Conservation (phyloP, 2,797 vertebrate species). For the Coreius guichenoti region DNA sequence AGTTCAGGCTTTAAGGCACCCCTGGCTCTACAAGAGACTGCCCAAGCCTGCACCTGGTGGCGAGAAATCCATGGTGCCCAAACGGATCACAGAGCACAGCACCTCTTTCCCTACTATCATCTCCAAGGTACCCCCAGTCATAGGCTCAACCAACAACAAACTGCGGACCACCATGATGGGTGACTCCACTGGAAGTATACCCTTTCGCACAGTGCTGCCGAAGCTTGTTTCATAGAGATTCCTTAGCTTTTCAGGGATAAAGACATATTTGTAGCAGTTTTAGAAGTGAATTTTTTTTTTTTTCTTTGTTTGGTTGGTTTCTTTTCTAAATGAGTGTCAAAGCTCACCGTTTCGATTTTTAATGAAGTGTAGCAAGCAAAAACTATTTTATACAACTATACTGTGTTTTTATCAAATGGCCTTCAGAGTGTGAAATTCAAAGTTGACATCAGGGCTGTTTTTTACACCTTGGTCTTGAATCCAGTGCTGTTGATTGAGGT, state of each 20-base stretch:
- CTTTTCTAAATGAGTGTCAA: constrained; percentile 73
- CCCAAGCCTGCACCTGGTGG: constrained; percentile 81
- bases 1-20: constrained; percentile 89
- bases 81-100: constrained; percentile 83
- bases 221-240: constrained; percentile 91
- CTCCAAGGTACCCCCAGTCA: constrained; percentile 85
- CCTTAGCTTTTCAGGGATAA: constrained; percentile 73
- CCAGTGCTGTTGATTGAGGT: constrained; percentile 64
- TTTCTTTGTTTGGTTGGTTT: constrained; percentile 71
- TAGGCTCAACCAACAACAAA: constrained; percentile 86
- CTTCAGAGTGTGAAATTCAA: constrained; percentile 67
- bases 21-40: constrained; percentile 90
- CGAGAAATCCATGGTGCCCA: constrained; percentile 82
- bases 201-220: constrained; percentile 92
- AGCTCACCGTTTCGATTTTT: constrained; percentile 75
- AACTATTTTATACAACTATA: constrained; percentile 74
- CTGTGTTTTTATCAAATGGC: constrained; percentile 70
- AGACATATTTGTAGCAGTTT: constrained; percentile 68
- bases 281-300: constrained; percentile 69
- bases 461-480: constrained; percentile 67
- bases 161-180: constrained; percentile 90
- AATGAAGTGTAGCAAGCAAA: constrained; percentile 63
- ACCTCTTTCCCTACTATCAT: constrained; percentile 91
- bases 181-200: constrained; percentile 85
- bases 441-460: constrained; percentile 59